Evolutionary conservation across 2,113 vertebrate species (phyloP).

Genomic region (Rhabdornis inornatus): DNA sequence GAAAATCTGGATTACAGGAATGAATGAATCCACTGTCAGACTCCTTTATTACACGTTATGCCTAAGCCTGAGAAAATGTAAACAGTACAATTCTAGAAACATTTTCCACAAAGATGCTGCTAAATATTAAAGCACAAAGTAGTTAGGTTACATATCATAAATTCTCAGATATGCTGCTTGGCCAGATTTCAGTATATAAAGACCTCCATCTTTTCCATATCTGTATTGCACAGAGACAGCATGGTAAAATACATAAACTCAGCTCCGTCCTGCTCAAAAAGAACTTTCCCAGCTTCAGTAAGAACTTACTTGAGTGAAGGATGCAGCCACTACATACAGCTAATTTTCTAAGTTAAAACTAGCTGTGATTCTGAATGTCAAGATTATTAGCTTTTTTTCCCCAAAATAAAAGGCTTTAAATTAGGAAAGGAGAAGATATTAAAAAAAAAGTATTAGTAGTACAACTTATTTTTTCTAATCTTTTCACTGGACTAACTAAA

Average conservation of each 20-base stretch:
- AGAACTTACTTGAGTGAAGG: neutral
- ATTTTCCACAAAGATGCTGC: slow-evolving; percentile 11
- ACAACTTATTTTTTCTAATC: neutral
- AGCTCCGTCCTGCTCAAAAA: neutral
- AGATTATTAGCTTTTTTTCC: neutral
- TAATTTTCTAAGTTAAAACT: neutral
- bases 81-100: slow-evolving; percentile 40
- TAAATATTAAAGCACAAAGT: slow-evolving; percentile 14
- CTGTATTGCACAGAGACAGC: neutral
- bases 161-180: slow-evolving; percentile 32
- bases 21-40: neutral
- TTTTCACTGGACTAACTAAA: neutral
- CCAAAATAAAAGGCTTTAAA: neutral
- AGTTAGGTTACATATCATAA: neutral
- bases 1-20: neutral
- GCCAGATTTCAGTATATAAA: neutral
- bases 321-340: neutral
- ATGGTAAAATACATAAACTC: neutral
- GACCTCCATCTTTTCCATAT: neutral
- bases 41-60: slow-evolving; percentile 24
- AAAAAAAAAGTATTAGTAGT: neutral
- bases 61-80: slow-evolving; percentile 43
- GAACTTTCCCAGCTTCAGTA: neutral
- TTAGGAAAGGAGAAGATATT: neutral
- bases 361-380: neutral